Conservation (phyloP, 2,888 invertebrate genomes). For the Habroteleia sp. region DNA sequence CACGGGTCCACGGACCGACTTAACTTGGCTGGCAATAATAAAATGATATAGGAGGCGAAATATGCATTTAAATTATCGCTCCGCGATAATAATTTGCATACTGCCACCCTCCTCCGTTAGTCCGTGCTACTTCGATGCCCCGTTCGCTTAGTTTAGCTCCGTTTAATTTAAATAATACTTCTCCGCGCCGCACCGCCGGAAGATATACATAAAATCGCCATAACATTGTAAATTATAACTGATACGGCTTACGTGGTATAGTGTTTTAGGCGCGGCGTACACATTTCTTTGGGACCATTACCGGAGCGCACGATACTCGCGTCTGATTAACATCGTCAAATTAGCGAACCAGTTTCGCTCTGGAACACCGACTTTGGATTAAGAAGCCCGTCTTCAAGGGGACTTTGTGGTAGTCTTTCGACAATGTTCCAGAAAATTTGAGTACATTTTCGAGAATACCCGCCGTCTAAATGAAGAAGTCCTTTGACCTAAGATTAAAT, state of each 20-base stretch:
- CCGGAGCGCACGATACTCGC: conserved; percentile 65
- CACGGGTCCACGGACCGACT: conserved; percentile 73
- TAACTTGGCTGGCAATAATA: conserved; percentile 80
- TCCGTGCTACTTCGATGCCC: conserved; percentile 68
- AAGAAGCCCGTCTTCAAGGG: conserved; percentile 12
- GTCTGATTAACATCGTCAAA: conserved; percentile 61
- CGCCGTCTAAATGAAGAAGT: too few relatives aligned
- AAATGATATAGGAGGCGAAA: conserved; percentile 81
- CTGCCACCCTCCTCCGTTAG: conserved; percentile 72
- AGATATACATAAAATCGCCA: conserved; percentile 82
- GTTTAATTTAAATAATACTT: conserved; percentile 82
- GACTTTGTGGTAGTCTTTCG: conserved; percentile 1
- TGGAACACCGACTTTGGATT: conserved; percentile 21
- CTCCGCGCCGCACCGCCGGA: conserved; percentile 75
- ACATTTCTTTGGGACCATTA: conserved; percentile 68
- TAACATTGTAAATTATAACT: conserved; percentile 82
- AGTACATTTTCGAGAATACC: neutral
- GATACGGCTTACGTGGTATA: conserved; percentile 80
- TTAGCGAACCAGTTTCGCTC: conserved; percentile 47
- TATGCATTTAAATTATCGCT: conserved; percentile 82
- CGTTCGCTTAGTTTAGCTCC: conserved; percentile 81
- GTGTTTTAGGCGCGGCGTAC: conserved; percentile 78
- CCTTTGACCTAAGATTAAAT: too few relatives aligned
- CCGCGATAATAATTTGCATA: conserved; percentile 81
- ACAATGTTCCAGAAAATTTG: neutral